Conservation (phyloP, 2,888 invertebrate genomes). For the Dioctria linearis region DNA sequence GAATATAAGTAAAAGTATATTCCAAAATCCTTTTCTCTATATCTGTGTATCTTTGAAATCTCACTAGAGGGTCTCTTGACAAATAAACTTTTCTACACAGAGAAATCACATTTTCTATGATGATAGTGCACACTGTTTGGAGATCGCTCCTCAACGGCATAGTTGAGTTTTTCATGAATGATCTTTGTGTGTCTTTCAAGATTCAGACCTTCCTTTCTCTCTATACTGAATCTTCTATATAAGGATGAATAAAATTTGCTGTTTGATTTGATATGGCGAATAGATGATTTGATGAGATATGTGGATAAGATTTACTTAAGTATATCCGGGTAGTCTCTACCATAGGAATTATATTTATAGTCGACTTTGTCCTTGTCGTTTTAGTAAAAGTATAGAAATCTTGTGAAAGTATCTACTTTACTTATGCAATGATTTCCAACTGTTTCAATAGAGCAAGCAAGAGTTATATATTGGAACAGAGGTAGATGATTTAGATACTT, state of each 20-base stretch:
- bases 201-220: neutral
- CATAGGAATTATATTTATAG: no score
- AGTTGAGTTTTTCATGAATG: neutral
- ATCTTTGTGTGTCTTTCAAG: neutral
- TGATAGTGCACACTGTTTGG: neutral
- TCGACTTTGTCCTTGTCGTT: no score
- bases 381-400: no score
- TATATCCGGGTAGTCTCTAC: no score
- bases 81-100: neutral
- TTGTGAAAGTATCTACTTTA: no score
- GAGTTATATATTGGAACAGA: no score
- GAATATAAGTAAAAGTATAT: no score
- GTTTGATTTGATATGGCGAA: neutral
- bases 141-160: neutral
- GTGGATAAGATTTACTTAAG: neutral
- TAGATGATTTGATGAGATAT: neutral
- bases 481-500: no score
- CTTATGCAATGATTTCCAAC: no score
- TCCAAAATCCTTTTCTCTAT: no score
- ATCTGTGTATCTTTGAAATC: neutral
- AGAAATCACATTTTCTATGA: constrained; percentile 1
- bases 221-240: neutral
- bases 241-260: neutral
- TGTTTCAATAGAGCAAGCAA: no score
- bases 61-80: neutral